Conservation (phyloP, 2,797 vertebrate genomes). For the Podarcis siculus region DNA sequence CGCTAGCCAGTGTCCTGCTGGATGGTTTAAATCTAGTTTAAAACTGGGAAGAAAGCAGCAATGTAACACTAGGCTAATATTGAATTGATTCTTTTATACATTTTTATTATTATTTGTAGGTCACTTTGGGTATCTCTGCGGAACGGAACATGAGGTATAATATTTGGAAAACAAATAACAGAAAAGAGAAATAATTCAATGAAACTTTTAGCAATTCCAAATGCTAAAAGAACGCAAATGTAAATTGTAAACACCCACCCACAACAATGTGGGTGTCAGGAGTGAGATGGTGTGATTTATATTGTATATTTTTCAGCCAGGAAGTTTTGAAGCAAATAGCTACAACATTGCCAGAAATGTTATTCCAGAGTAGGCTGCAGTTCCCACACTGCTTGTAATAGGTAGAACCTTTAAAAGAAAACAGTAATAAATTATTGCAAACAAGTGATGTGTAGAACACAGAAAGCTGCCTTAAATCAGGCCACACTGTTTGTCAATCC, state of each 20-base stretch:
- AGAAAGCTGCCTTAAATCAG: too few relatives aligned
- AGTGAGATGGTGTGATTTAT: conserved; percentile 28
- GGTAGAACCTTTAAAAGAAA: neutral
- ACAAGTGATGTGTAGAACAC: too few relatives aligned
- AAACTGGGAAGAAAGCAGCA: conserved; percentile 40
- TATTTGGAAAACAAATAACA: too few relatives aligned
- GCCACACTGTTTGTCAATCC: too few relatives aligned
- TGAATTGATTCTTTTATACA: too few relatives aligned
- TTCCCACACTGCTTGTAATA: neutral
- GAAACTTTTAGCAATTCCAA: conserved; percentile 15
- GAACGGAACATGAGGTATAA: too few relatives aligned
- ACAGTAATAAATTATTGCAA: neutral
- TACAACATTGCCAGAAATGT: neutral
- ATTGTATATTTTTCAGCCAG: neutral
- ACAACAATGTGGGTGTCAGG: too few relatives aligned
- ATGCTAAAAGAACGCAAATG: conserved; percentile 39
- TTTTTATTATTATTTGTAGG: too few relatives aligned
- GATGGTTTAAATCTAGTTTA: conserved; percentile 59
- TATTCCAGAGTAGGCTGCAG: neutral
- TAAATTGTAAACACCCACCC: neutral
- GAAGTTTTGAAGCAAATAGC: neutral
- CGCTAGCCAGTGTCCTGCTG: neutral
- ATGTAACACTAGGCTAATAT: conserved; percentile 29
- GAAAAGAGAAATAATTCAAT: conserved; percentile 43
- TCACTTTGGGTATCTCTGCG: too few relatives aligned